These are phyloP conservation scores for Ophthalmolycus amberensis DNA, from an alignment of 2,113 vertebrate species.

Conservation along the genomic window DNA sequence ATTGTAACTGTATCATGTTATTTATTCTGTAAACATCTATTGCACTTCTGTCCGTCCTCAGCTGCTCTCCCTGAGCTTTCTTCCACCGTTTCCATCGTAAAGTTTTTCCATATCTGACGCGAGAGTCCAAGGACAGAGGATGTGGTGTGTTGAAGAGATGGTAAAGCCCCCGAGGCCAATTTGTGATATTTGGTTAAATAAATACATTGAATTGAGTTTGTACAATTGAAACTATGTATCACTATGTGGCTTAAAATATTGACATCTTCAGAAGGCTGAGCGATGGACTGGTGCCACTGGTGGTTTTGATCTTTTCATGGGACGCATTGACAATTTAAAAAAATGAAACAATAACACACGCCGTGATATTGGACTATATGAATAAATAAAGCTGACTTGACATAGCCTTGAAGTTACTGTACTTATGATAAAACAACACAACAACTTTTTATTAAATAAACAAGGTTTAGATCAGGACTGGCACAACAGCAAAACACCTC, in stretches of 20 bases:
- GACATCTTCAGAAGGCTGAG: neutral
- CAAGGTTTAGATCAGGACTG: constrained; percentile 6
- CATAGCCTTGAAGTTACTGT: neutral
- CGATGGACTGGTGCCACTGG: no score
- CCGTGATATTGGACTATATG: neutral
- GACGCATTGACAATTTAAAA: neutral
- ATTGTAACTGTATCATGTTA: no score
- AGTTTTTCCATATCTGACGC: no score
- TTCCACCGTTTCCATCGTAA: no score
- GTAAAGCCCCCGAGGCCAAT: no score
- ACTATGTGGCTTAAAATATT: neutral
- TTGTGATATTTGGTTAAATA: no score
- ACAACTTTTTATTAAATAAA: neutral
- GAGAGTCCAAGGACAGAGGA: no score
- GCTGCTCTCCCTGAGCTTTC: no score
- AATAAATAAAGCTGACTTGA: neutral
- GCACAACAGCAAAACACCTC: neutral
- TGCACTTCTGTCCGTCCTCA: no score
- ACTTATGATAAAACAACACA: neutral
- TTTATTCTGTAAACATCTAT: no score
- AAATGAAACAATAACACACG: no score
- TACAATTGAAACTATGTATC: neutral
- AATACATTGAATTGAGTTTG: neutral
- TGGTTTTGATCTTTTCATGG: neutral
- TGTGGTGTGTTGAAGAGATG: no score